phyloP scores from a whole-genome alignment of 2,113 vertebrate species.

The Bubalus kerabau region DNA sequence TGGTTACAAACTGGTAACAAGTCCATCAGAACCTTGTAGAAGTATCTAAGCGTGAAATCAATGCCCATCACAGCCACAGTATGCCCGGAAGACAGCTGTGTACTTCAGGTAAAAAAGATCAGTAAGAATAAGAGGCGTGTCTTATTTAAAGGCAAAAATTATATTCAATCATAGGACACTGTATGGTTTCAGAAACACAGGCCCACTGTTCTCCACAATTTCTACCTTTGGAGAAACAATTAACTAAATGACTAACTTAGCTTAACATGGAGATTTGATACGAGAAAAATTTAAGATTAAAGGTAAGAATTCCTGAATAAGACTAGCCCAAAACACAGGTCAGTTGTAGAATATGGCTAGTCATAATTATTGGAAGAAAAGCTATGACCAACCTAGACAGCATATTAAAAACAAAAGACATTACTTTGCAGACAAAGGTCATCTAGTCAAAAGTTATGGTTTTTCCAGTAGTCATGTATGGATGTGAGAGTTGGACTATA shows the following conservation, averaged over 20 bases:
- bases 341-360: not conserved
- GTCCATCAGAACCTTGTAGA: slow-evolving; percentile 98
- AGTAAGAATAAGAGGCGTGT: not conserved
- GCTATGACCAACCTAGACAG: not conserved
- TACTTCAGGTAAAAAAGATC: slow-evolving; percentile 69
- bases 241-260: not conserved
- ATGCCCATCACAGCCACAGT: slow-evolving; percentile 98
- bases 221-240: not conserved
- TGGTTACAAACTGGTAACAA: slow-evolving; percentile 96
- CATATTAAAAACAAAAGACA: not conserved
- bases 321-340: not conserved
- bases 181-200: not conserved
- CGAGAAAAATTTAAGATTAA: not conserved
- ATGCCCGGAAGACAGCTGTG: slow-evolving; percentile 90
- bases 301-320: not conserved
- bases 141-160: not conserved
- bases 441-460: no score
- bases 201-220: not conserved
- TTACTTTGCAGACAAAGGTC: not conserved
- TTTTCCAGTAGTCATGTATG: no score
- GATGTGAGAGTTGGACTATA: no score
- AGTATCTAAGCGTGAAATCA: slow-evolving; percentile 97
- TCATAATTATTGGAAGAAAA: not conserved
- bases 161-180: not conserved
- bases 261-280: not conserved